Evolutionary conservation across 2,888 invertebrate species (phyloP).

Genomic region (Venustoraphidia nigricollis): DNA sequence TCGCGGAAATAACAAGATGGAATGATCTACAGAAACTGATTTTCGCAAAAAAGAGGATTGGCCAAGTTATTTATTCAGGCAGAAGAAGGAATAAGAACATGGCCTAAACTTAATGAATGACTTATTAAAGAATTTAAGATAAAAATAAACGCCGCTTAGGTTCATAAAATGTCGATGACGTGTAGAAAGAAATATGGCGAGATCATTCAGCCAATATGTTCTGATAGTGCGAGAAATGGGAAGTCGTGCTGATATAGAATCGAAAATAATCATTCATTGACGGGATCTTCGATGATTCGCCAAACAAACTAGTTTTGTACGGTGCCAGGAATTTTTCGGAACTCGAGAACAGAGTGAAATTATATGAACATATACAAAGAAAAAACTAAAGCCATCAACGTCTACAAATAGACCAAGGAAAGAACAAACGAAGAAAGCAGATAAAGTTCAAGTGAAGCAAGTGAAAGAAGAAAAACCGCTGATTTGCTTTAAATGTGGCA

Average conservation of each 20-base stretch:
- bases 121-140: no score
- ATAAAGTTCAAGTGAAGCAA: neutral
- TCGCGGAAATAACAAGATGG: no score
- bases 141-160: conserved; percentile 3
- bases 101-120: no score
- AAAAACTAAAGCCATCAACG: neutral
- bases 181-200: conserved; percentile 16
- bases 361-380: conserved; percentile 9
- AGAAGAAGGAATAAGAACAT: no score
- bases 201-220: conserved; percentile 20
- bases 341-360: conserved; percentile 11
- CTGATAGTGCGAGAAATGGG: conserved; percentile 21
- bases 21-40: no score
- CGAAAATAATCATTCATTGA: conserved; percentile 17
- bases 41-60: no score
- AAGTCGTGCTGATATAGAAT: conserved; percentile 16
- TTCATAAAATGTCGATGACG: conserved; percentile 1
- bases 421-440: neutral
- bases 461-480: no score
- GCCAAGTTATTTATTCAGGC: no score
- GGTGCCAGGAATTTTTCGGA: conserved; percentile 10
- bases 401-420: neutral
- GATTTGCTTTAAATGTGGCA: no score
- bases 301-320: no score
- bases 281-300: conserved; percentile 11